Evolutionary conservation across 53 echinoderm and acorn worm species (phyloP).

Genomic region (Paracentrotus lividus): DNA sequence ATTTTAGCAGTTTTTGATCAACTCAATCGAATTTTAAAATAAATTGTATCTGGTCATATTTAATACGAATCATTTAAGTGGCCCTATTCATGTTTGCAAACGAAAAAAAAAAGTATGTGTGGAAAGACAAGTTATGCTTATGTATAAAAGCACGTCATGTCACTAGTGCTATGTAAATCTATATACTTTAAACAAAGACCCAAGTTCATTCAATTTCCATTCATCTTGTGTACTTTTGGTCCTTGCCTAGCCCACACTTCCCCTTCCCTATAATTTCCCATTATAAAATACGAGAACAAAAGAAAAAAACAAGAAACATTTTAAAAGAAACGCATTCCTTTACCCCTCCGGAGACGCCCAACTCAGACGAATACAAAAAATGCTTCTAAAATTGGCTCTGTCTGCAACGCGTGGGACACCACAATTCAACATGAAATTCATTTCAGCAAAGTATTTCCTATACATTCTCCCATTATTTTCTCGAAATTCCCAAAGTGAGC

Average conservation of each 20-base stretch:
- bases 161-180: too few relatives aligned
- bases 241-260: neutral
- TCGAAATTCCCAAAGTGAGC: constrained; percentile 41
- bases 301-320: neutral
- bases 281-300: neutral
- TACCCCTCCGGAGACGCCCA: neutral
- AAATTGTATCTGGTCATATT: too few relatives aligned
- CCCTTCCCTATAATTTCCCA: neutral
- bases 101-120: too few relatives aligned
- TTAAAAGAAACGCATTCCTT: neutral
- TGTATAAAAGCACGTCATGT: too few relatives aligned
- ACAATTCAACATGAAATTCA: constrained; percentile 20
- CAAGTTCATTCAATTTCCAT: neutral
- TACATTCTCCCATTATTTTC: constrained; percentile 26
- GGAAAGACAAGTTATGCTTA: too few relatives aligned
- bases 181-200: too few relatives aligned
- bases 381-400: neutral
- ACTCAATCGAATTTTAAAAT: too few relatives aligned
- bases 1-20: too few relatives aligned
- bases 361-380: constrained; percentile 3
- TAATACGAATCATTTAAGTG: too few relatives aligned
- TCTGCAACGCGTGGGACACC: neutral
- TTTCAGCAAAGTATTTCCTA: constrained; percentile 33
- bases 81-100: too few relatives aligned
- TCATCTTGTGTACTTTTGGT: neutral